Conservation (phyloP, 1,140 invertebrate genomes). For the Drosophila athabasca region DNA sequence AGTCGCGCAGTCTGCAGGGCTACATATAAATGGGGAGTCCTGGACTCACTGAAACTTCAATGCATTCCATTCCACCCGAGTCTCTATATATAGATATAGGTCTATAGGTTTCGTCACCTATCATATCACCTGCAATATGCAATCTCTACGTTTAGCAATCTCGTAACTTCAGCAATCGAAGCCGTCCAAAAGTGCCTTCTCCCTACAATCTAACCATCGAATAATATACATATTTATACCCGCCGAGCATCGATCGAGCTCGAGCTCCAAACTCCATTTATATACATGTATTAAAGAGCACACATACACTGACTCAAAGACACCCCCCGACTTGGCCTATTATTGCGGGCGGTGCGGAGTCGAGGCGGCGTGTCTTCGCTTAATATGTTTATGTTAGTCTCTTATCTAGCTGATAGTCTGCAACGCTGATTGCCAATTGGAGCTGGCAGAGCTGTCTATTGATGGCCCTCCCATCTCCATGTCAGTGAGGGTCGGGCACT, state of each 20-base stretch:
- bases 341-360: background rate
- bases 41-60: background rate
- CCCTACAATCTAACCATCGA: constrained; percentile 48
- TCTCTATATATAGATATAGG: too few relatives aligned
- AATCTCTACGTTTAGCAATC: constrained; percentile 32
- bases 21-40: constrained; percentile 70
- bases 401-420: constrained; percentile 51
- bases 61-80: constrained; percentile 13
- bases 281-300: constrained; percentile 18
- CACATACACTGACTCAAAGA: constrained; percentile 1
- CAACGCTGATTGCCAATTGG: constrained; percentile 53
- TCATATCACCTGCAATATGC: background rate
- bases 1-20: constrained; percentile 80
- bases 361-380: constrained; percentile 5
- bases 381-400: constrained; percentile 40
- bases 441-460: background rate
- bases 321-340: too few relatives aligned
- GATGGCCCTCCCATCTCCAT: constrained; percentile 14
- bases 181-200: constrained; percentile 51
- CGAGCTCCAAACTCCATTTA: constrained; percentile 10
- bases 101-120: background rate
- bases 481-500: constrained; percentile 32
- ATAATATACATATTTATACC: constrained; percentile 47
- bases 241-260: constrained; percentile 4
- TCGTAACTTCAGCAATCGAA: constrained; percentile 15